Conservation (phyloP, 2,797 vertebrate genomes). For the Gymnodraco acuticeps region DNA sequence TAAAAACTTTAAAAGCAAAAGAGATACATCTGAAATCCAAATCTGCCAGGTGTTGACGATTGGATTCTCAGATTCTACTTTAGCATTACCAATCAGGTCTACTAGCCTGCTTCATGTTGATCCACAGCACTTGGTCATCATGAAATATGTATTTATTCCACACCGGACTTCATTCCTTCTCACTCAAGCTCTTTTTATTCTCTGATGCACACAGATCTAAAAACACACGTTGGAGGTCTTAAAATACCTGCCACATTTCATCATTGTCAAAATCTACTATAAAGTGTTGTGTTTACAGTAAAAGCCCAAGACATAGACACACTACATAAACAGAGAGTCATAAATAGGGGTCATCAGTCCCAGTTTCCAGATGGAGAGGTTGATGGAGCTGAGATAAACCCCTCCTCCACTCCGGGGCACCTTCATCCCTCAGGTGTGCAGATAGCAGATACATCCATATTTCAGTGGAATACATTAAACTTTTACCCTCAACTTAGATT, state of each 20-base stretch:
- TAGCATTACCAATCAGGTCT: constrained; percentile 20
- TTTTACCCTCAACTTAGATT: constrained; percentile 18
- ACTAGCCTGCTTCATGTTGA: constrained; percentile 4
- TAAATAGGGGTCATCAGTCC: constrained; percentile 24
- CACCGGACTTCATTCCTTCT: constrained; percentile 12
- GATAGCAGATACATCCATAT: constrained; percentile 33
- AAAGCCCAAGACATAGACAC: background rate
- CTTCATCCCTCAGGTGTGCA: constrained; percentile 27
- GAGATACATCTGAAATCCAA: constrained; percentile 1
- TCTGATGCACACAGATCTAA: constrained; percentile 13
- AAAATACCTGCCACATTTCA: constrained; percentile 2
- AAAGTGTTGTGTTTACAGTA: constrained; percentile 6
- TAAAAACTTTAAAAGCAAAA: constrained; percentile 6
- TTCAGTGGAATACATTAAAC: background rate
- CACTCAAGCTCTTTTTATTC: constrained; percentile 24
- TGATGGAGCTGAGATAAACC: constrained; percentile 23
- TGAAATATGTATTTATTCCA: constrained; percentile 52
- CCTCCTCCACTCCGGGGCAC: background rate
- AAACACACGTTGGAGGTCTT: background rate
- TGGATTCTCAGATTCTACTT: background rate
- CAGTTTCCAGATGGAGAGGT: background rate
- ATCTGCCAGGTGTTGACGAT: background rate
- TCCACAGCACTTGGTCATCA: constrained; percentile 16
- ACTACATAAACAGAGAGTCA: constrained; percentile 16
- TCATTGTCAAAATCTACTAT: constrained; percentile 9